Evolutionary conservation across 2,888 invertebrate species (phyloP).

Genomic region (Melipona bicolor): DNA sequence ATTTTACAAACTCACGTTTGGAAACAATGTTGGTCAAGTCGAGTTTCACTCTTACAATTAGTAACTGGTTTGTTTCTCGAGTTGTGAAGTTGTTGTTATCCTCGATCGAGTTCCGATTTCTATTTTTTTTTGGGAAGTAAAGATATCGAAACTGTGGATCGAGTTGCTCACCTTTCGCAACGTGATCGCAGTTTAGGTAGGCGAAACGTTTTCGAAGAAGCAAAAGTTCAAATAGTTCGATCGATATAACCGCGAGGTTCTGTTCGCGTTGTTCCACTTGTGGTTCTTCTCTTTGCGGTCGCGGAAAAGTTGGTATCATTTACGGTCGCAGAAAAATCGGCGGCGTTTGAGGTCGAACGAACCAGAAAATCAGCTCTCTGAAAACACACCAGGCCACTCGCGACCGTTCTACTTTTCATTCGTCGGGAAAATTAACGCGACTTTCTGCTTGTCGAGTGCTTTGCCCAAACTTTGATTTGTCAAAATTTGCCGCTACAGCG

Average conservation of each 20-base stretch:
- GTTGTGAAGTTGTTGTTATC: not conserved
- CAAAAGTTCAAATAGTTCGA: not conserved
- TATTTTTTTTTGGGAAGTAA: not conserved
- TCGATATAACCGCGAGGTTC: not conserved
- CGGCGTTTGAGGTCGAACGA: slow-evolving; percentile 21
- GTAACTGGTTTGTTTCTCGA: too few species aligned
- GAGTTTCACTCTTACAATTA: too few species aligned
- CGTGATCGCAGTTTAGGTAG: not conserved
- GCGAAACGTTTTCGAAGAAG: not conserved
- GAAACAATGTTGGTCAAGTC: too few species aligned
- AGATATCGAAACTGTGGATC: not conserved
- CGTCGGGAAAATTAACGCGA: not conserved
- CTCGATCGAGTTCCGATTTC: not conserved
- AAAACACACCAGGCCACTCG: not conserved
- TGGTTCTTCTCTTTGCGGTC: slow-evolving; percentile 29
- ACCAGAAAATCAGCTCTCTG: slow-evolving; percentile 3
- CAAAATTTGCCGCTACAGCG: too few species aligned
- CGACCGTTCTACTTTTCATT: slow-evolving; percentile 14
- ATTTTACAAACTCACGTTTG: too few species aligned
- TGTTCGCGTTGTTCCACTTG: slow-evolving; percentile 23
- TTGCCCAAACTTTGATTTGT: not conserved
- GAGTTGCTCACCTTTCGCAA: not conserved
- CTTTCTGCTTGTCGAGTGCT: not conserved
- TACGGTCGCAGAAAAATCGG: slow-evolving; percentile 22
- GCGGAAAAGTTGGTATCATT: slow-evolving; percentile 35